Evolutionary conservation across 2,113 vertebrate genomes (phyloP), one percentile per base, ranked within the genome.

Genomic region (Cinclus cinclus): DNA sequence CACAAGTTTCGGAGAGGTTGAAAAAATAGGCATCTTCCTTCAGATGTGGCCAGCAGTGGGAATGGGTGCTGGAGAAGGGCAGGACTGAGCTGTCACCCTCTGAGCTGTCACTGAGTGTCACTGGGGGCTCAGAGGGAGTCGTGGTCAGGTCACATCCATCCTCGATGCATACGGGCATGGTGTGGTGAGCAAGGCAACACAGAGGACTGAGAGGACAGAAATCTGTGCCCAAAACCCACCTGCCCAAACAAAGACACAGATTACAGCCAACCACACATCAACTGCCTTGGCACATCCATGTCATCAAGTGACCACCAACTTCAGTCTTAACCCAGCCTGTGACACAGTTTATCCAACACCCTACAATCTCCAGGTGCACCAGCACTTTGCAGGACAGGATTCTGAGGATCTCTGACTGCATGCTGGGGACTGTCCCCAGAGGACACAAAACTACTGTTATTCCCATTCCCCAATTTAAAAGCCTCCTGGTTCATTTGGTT

Each of bases 151-250:
- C 92, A 42, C n/a, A 63, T 30, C 31, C 42, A 8, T 17, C 53
- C 44, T 59, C 35, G 3, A 33, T n/a, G 55, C 15, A 4, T 9
- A 33, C 0, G 0, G 31, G 27, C 47, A 17, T 8, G 4, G 19
- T 10, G 33, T 16, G 44, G n/a, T 25, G 15, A 78, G 18, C 41
- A 15, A 60, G n/a, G 75, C 49, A 76, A 41, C 0, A 0, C 35
- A n/a, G 53, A 44, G 30, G 24, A 77, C 24, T 8, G 55, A 69
- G 39, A 65, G 42, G 30, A 30, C 55, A 78, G 47, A 59, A 75
- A 87, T 65, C 56, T 63, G 33, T 1, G 0, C 46, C 52, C 42
- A 44, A 79, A 64, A 19, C 41, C 41, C 74, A 52, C 15, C 30
- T 63, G 39, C 14, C 49, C 65, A 33, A 11, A n/a, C 31, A 7